phyloP scores from a whole-genome alignment of 2,113 vertebrate species.

The Bothrops jararaca region DNA sequence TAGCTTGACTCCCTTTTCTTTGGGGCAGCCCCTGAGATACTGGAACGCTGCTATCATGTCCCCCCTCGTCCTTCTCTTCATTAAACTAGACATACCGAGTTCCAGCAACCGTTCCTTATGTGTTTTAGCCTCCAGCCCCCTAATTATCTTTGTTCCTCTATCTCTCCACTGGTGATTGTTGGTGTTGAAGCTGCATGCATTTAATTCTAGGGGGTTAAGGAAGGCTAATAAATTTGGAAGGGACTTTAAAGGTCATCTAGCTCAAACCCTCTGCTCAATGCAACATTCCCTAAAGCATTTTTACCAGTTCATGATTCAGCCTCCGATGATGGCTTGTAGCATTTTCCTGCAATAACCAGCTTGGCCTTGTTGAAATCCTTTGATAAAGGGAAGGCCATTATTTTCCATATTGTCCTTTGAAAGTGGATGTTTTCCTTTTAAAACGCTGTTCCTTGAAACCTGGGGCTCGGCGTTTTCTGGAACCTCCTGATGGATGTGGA shows the following conservation, averaged over 20 bases:
- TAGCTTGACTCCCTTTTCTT: no score
- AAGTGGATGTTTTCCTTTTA: no score
- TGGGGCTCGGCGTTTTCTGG: fast-evolving
- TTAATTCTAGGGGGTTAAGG: background rate
- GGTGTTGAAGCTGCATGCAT: background rate
- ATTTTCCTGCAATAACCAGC: background rate
- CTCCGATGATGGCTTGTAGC: background rate
- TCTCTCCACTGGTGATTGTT: background rate
- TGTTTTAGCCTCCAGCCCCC: no score
- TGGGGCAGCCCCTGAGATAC: no score
- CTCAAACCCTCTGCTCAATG: background rate
- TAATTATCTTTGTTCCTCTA: no score
- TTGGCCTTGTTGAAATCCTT: background rate
- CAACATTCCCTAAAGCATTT: background rate
- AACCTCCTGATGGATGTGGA: background rate
- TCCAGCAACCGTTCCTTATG: no score
- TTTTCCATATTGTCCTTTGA: background rate
- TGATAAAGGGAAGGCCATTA: no score
- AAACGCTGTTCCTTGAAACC: background rate
- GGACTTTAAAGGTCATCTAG: background rate
- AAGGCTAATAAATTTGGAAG: background rate
- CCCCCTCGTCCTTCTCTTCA: no score
- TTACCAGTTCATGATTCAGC: background rate
- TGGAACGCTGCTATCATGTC: no score
- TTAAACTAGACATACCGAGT: no score